Conservation (phyloP, 2,797 vertebrate genomes). For the Neopelma chrysocephalum region DNA sequence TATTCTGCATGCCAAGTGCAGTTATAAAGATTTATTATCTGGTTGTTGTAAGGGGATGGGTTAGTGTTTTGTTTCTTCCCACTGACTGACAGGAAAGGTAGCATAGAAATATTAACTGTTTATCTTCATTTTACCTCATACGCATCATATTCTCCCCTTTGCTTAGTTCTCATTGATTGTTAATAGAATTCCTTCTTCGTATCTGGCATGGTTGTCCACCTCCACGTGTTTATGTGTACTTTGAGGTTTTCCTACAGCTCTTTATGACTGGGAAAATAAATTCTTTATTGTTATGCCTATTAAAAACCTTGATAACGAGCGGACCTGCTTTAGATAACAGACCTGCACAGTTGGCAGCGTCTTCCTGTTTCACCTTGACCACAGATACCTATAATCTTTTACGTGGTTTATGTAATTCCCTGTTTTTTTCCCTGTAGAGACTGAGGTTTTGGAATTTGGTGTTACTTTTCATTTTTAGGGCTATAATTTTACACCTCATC, state of each 20-base stretch:
- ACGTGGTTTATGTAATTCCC: background rate
- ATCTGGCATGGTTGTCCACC: background rate
- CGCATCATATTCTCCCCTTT: background rate
- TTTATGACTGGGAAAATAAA: background rate
- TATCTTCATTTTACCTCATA: background rate
- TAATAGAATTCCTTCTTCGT: background rate
- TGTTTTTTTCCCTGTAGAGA: background rate
- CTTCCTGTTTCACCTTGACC: background rate
- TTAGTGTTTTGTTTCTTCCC: background rate
- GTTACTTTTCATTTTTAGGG: background rate
- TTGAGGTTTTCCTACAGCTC: background rate
- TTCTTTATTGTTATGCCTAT: background rate
- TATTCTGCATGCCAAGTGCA: fast-evolving
- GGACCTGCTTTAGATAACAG: fast-evolving
- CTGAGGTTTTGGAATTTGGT: background rate
- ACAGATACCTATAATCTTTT: background rate
- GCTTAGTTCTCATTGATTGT: background rate
- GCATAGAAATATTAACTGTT: background rate
- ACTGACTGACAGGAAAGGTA: background rate
- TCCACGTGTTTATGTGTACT: background rate
- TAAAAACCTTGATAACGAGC: background rate
- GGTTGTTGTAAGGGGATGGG: background rate
- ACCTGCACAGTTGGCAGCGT: background rate
- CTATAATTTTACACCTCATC: background rate
- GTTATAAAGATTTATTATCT: background rate